Percentiles rank a stretch among this genome's conserved stretches.
These are phyloP conservation scores for Myotis planiceps DNA, from an alignment of 2,797 vertebrate species.

Conservation along the genomic window DNA sequence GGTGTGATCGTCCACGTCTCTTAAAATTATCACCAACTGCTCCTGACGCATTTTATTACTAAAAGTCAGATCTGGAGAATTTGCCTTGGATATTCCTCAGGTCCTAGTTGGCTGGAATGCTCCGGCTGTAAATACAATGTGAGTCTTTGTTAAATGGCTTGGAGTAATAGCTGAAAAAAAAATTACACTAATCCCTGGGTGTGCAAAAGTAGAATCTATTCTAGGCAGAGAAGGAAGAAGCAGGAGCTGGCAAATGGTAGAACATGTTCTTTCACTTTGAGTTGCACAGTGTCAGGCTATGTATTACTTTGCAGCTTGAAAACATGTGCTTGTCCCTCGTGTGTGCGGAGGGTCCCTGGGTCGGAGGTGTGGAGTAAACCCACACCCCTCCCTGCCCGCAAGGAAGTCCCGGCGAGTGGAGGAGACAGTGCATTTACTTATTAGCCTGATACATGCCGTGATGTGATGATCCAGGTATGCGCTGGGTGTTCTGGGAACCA, in stretches of 20 bases:
- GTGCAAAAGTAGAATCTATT: background rate
- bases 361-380: background rate
- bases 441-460: background rate
- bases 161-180: background rate
- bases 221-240: background rate
- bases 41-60: background rate
- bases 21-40: background rate
- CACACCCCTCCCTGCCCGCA: background rate
- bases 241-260: background rate
- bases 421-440: background rate
- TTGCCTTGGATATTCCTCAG: background rate
- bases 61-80: background rate
- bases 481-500: background rate
- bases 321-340: background rate
- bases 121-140: background rate
- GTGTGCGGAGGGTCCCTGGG: background rate
- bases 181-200: background rate
- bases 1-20: background rate
- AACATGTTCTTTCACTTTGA: background rate
- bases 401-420: background rate
- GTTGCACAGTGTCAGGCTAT: background rate
- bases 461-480: slow-evolving; percentile 8
- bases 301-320: background rate
- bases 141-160: background rate
- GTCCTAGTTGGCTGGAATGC: background rate